Evolutionary conservation across 2,888 invertebrate genomes (phyloP).

Genomic region (Gastrophysa polygoni): DNA sequence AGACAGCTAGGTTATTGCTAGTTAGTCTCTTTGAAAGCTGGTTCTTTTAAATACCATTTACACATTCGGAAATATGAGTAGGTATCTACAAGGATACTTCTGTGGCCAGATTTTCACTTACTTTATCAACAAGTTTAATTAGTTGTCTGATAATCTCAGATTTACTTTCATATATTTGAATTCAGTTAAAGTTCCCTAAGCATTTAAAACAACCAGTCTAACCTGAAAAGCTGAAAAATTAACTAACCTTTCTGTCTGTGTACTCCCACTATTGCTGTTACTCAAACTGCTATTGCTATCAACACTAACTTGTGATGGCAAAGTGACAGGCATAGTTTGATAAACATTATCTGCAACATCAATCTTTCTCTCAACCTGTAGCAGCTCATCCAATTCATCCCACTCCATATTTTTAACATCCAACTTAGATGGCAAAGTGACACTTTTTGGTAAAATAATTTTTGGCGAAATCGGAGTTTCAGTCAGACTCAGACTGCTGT

Average conservation of each 20-base stretch:
- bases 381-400: slow-evolving; percentile 73
- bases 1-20: too few species aligned
- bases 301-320: slow-evolving; percentile 63
- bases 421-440: slow-evolving; percentile 70
- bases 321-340: slow-evolving; percentile 72
- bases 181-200: too few species aligned
- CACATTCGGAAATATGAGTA: too few species aligned
- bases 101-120: too few species aligned
- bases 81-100: too few species aligned
- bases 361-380: slow-evolving; percentile 70
- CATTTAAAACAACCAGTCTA: too few species aligned
- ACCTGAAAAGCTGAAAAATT: too few species aligned
- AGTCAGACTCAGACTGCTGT: slow-evolving; percentile 34
- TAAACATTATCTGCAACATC: slow-evolving; percentile 70
- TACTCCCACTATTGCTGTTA: slow-evolving; percentile 37
- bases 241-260: slow-evolving; percentile 34
- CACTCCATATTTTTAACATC: slow-evolving; percentile 70
- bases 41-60: too few species aligned
- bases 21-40: too few species aligned
- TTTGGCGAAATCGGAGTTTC: slow-evolving; percentile 41
- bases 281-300: slow-evolving; percentile 50
- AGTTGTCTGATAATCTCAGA: too few species aligned
- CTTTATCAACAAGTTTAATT: too few species aligned
- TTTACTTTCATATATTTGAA: too few species aligned
- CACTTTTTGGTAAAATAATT: slow-evolving; percentile 48